phyloP scores from a whole-genome alignment of 2,797 vertebrate species.

The Pseudochaenichthys georgianus region DNA sequence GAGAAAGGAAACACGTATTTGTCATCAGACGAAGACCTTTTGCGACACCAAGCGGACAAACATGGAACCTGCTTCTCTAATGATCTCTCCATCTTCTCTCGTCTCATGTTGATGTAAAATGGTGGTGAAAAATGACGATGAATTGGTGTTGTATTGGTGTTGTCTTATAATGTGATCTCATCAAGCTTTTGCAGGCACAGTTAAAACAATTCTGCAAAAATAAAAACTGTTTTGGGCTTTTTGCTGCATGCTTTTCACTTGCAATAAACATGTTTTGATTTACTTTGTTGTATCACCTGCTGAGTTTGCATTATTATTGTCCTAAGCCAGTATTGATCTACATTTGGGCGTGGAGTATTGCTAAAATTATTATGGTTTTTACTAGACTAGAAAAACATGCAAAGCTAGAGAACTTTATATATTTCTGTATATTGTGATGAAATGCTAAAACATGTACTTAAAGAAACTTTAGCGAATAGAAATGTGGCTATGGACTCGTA shows the following conservation, averaged over 20 bases:
- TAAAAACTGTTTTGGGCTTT: background rate
- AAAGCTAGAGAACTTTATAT: fast-evolving
- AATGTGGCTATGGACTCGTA: background rate
- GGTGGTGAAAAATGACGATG: conserved; percentile 28
- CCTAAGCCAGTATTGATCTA: too few species aligned
- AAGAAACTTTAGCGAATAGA: background rate
- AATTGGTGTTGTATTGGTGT: too few species aligned
- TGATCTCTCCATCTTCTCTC: conserved; percentile 41
- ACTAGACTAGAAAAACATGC: too few species aligned
- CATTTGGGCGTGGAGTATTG: too few species aligned
- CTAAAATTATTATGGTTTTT: background rate
- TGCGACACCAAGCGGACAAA: conserved; percentile 67
- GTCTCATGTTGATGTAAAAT: conserved; percentile 33
- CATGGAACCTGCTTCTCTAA: conserved; percentile 1
- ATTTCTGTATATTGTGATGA: background rate
- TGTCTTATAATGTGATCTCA: background rate
- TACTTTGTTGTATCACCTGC: background rate
- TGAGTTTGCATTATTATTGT: too few species aligned
- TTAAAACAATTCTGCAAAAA: background rate
- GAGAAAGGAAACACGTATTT: conserved; percentile 61
- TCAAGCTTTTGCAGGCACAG: background rate
- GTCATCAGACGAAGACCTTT: conserved; percentile 37
- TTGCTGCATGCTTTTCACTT: background rate
- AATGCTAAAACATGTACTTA: conserved; percentile 13
- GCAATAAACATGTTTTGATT: background rate